Evolutionary conservation across 64 coral and sea anemone genomes (phyloP).

Genomic region (Orbicella faveolata): DNA sequence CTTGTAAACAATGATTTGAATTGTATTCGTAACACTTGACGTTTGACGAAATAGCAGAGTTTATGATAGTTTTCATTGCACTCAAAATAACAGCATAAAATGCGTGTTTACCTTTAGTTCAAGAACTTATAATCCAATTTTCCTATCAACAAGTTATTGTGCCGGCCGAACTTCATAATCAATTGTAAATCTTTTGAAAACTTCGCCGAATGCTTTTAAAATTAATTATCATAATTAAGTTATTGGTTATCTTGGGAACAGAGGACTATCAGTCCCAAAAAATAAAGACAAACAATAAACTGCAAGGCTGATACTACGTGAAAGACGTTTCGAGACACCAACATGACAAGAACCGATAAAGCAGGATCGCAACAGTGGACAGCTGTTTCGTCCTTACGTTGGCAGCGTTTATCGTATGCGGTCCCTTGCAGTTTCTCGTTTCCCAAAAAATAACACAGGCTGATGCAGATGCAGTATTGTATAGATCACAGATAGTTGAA

Average conservation of each 20-base stretch:
- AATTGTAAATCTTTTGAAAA: background rate
- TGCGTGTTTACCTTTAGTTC: background rate
- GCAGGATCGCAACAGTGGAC: too few species aligned
- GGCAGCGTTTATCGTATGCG: too few species aligned
- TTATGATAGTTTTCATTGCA: background rate
- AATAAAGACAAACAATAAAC: background rate
- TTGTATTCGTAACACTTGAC: too few species aligned
- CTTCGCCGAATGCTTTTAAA: background rate
- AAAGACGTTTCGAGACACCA: too few species aligned
- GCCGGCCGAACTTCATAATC: background rate
- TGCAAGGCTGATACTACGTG: too few species aligned
- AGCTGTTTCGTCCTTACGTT: too few species aligned
- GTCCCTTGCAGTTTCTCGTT: too few species aligned
- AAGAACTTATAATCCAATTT: background rate
- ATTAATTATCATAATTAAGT: background rate
- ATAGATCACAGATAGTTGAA: background rate
- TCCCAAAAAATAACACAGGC: background rate
- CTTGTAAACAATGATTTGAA: too few species aligned
- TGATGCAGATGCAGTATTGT: background rate
- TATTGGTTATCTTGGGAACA: background rate
- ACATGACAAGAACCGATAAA: too few species aligned
- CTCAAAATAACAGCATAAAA: background rate
- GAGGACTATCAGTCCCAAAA: background rate
- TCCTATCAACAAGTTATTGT: slow-evolving; percentile 9
- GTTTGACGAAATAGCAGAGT: too few species aligned